A percentile compares a stretch with the other conserved stretches of the same genome.
Conservation (phyloP, 2,797 vertebrate species). For the Lagorchestes hirsutus region DNA sequence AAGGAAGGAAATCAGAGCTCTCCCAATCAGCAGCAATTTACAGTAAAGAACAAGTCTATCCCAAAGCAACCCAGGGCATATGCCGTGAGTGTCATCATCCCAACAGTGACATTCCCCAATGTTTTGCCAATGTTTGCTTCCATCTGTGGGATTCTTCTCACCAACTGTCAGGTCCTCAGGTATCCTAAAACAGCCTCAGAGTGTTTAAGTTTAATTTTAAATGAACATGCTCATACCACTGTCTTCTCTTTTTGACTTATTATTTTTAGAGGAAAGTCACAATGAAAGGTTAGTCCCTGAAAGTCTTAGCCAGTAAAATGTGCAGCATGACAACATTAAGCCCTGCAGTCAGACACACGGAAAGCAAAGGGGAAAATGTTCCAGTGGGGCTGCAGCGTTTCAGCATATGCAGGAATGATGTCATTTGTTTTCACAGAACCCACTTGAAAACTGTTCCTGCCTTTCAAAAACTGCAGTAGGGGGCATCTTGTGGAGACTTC, state of each 20-base stretch:
- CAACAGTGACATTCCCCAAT: conserved; percentile 52
- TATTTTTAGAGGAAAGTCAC: conserved; percentile 68
- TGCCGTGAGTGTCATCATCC: conserved; percentile 48
- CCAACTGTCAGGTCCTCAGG: conserved; percentile 61
- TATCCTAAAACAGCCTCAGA: conserved; percentile 39
- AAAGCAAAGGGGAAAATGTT: conserved; percentile 56
- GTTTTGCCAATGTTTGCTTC: conserved; percentile 58
- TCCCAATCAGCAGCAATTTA: conserved; percentile 55
- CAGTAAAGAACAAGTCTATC: conserved; percentile 65
- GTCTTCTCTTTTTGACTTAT: conserved; percentile 61
- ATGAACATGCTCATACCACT: conserved; percentile 65
- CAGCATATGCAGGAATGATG: conserved; percentile 53
- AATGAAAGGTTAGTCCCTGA: conserved; percentile 74
- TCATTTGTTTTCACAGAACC: conserved; percentile 71
- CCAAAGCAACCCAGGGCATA: conserved; percentile 62
- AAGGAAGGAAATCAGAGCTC: conserved; percentile 62
- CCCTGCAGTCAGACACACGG: conserved; percentile 43
- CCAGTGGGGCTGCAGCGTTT: conserved; percentile 71
- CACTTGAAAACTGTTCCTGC: conserved; percentile 73
- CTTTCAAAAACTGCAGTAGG: conserved; percentile 75
- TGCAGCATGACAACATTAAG: conserved; percentile 60
- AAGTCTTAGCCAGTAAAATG: conserved; percentile 64
- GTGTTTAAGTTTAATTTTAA: conserved; percentile 58
- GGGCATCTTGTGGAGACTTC: conserved; percentile 74
- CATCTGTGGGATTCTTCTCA: conserved; percentile 22